phyloP scores from a whole-genome alignment of 2,888 invertebrate genomes.

The Athripsodes cinereus region DNA sequence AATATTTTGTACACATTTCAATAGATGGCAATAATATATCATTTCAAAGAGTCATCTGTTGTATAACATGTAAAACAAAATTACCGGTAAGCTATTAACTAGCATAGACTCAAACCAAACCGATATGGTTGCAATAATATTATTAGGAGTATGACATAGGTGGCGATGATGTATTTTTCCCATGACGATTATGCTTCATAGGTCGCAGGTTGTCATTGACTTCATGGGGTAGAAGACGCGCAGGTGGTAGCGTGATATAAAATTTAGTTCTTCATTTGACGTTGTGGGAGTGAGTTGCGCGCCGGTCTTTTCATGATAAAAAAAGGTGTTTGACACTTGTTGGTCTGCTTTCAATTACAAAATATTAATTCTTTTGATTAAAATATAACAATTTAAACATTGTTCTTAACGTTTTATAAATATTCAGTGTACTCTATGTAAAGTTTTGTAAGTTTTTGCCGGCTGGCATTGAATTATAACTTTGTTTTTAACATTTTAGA shows the following conservation, averaged over 20 bases:
- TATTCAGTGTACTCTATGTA: background rate
- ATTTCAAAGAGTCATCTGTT: no score
- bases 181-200: no score
- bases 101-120: no score
- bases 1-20: no score
- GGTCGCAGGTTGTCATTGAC: no score
- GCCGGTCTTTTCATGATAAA: background rate
- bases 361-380: background rate
- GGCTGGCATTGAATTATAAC: no score
- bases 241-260: background rate
- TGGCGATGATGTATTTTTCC: no score
- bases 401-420: background rate
- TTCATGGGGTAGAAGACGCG: background rate
- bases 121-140: no score
- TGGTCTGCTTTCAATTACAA: background rate
- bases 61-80: no score
- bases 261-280: background rate
- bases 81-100: no score
- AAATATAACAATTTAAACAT: background rate
- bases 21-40: no score
- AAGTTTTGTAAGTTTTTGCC: background rate
- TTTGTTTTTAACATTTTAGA: background rate
- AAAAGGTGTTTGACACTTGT: constrained; percentile 2
- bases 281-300: background rate
- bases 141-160: no score